A percentile compares a stretch with the other conserved stretches of the same genome.
Conservation (phyloP, 2,888 invertebrate genomes). For the Pseudococcus longispinus region DNA sequence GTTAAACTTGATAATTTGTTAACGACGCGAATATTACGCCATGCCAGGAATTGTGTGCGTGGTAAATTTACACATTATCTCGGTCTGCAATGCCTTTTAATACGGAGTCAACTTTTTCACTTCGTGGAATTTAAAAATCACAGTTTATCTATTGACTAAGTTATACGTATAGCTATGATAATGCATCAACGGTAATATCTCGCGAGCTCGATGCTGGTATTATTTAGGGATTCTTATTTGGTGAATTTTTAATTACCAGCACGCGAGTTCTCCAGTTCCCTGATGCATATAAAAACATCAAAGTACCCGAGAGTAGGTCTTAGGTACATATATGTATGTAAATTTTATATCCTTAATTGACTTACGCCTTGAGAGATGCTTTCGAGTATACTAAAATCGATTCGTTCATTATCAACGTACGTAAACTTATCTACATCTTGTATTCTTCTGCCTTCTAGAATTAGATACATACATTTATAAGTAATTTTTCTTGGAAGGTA, state of each 20-base stretch:
- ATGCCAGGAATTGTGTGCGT: background rate
- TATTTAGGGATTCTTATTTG: background rate
- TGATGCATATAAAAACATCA: too few relatives aligned
- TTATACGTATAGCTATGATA: background rate
- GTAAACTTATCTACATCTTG: too few relatives aligned
- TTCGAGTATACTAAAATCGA: too few relatives aligned
- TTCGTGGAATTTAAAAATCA: background rate
- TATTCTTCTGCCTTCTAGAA: too few relatives aligned
- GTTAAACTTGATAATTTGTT: conserved; percentile 15
- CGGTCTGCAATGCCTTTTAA: background rate
- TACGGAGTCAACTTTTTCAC: background rate
- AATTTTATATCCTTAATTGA: background rate
- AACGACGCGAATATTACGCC: background rate
- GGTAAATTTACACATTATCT: background rate
- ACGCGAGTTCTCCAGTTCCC: too few relatives aligned
- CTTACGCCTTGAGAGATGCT: too few relatives aligned
- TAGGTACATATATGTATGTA: background rate
- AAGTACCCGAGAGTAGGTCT: too few relatives aligned
- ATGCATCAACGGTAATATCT: background rate
- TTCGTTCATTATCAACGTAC: too few relatives aligned
- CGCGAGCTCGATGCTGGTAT: background rate
- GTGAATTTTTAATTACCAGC: background rate
- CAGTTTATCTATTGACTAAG: too few relatives aligned
- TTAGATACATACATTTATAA: too few relatives aligned
- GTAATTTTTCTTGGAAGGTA: too few relatives aligned